These are phyloP conservation scores for Pherbina coryleti DNA, from an alignment of 2,888 invertebrate species.

Conservation along the genomic window DNA sequence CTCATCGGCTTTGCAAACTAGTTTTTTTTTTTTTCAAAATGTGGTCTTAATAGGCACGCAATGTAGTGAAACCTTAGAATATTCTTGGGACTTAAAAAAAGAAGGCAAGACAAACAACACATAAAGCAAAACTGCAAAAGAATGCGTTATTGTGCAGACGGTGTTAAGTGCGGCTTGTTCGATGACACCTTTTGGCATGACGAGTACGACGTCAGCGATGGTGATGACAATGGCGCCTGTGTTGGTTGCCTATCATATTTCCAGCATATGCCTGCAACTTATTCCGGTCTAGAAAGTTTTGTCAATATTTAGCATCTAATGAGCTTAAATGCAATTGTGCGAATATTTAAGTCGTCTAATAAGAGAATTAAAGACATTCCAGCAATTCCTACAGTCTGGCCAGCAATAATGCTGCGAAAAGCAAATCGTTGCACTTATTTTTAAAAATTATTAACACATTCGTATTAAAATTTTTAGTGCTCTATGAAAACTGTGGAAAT, in stretches of 20 bases:
- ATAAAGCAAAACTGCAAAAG: not conserved
- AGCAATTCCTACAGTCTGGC: not conserved
- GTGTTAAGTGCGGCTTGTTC: conserved; percentile 40
- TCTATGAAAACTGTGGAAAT: too few species aligned
- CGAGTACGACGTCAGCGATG: not conserved
- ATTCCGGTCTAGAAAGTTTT: conserved; percentile 43
- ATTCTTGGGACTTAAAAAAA: not conserved
- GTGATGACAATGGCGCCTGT: not conserved
- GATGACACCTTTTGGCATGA: conserved; percentile 34
- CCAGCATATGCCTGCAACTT: conserved; percentile 21
- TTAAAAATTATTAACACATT: too few species aligned
- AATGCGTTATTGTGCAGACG: not conserved
- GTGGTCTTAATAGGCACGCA: not conserved
- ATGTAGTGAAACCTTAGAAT: conserved; percentile 20
- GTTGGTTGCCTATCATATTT: not conserved
- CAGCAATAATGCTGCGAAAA: not conserved
- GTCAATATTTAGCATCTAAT: conserved; percentile 30
- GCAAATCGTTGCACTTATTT: too few species aligned
- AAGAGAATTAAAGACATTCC: not conserved
- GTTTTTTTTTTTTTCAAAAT: not conserved
- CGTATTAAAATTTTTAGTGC: too few species aligned
- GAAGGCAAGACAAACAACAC: not conserved
- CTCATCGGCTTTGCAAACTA: not conserved
- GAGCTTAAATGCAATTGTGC: conserved; percentile 34
- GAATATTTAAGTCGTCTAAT: not conserved